Evolutionary conservation across 2,888 invertebrate genomes (phyloP), one percentile per base, ranked within the genome.

Genomic region (Cheilosia impressa): DNA sequence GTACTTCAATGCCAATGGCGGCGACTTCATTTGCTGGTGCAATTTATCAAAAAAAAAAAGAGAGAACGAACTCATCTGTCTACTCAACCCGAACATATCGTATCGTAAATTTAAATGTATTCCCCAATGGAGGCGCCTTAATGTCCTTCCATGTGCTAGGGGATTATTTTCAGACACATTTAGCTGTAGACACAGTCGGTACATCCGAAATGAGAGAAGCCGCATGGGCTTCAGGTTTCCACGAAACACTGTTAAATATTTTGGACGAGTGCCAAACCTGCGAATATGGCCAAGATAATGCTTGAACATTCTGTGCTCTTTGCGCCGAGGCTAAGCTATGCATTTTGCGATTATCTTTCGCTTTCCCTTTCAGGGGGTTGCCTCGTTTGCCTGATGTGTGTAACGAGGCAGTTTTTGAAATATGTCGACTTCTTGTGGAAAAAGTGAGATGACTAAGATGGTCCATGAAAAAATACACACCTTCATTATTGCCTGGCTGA

Each of bases 231-330:
- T 38, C 38, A 38, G 38, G 38, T 38, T 38, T 38, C 2, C 10
- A 38, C 38, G 38, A 6, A 24, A 27, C 7, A 22, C 45, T 55
- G 19, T 62, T 69, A 63, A 69, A 55, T 47, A 52, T 69, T 41
- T 78, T 78, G 78, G 78, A 50, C 47, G 19, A 63, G n/a, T 5
- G 78, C 78, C 78, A 71, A 78, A 65, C 62, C 57, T 43, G 5
- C 43, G 43, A 62, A 62, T 63, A 55, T 53, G 52, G 62, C 62
- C 62, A 5, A 55, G 52, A 55, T 31, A 47, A 41, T 15, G 43
- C 7, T 24, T 38, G 62, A 15, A n/a, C 38, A 13, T 24, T 38
- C 19, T 15, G 22, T 6, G n/a, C 55, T 15, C 31, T 19, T 10
- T 10, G 17, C 13, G 17, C 9, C 4, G 17, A 38, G 24, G 19